Evolutionary conservation across 2,888 invertebrate genomes (phyloP), one percentile per base, ranked within the genome.

Genomic region (Listrodromus nycthemerus): DNA sequence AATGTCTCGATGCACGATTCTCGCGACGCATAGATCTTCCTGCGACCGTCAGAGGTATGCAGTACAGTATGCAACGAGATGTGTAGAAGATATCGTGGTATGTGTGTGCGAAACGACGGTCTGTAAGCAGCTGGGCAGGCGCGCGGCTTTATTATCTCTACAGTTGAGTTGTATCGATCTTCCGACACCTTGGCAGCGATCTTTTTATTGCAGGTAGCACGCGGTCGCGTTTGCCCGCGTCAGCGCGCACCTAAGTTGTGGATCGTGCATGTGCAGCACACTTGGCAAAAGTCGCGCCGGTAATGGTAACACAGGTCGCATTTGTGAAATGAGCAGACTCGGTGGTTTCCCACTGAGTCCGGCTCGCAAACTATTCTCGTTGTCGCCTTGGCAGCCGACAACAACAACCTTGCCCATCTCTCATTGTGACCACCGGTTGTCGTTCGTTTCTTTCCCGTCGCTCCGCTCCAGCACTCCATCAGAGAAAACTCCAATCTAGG

Each of bases 391-490:
- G 70, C 27, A 45, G 27, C 76, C 75, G 45, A 24, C 30, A 27
- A 61, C n/a, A 19, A 37, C 55, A 81, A 63, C 75, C 80, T 81
- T 75, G 80, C 63, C 67, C 21, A 70, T 81, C 75, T 75, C 52
- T 16, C 70, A 55, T 65, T 52, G 65, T 81, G 63, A 52, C 70
- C 37, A 58, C 21, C 19, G 21, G 41, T 65, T 63, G 63, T 24
- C 52, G 52, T 63, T 76, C 55, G 41, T 33, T 55, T 7, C 69
- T 55, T 55, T 41, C 70, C 33, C 30, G 19, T 69, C 27, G 50
- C 30, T 67, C 50, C 21, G 19, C 24, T 27, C 4, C 33, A 6
- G 13, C 33, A 45, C 41, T 16, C 41, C 41, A 45, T 16, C 41
- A 45, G 16, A 1, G 55, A 55, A 41, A 10, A 41, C 19, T 24